Percentiles rank a stretch among this genome's conserved stretches.
These are phyloP conservation scores for Pasiphila rectangulata DNA, from an alignment of 2,888 invertebrate species.

Conservation along the genomic window DNA sequence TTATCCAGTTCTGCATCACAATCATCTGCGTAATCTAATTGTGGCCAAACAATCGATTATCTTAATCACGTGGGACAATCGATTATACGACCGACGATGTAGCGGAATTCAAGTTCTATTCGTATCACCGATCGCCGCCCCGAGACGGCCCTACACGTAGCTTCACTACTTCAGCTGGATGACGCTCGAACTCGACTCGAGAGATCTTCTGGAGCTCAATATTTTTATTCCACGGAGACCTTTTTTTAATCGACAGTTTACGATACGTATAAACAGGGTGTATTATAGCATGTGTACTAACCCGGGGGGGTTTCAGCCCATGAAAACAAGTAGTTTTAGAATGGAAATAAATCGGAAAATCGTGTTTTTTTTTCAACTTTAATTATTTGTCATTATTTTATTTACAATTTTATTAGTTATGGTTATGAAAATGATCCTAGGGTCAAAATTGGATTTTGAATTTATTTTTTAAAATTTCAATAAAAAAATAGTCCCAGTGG, in stretches of 20 bases:
- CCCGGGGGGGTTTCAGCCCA: too few species aligned
- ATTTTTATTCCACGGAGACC: slow-evolving; percentile 37
- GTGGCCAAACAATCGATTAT: not conserved
- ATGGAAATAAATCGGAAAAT: too few species aligned
- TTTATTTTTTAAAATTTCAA: too few species aligned
- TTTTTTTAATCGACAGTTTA: slow-evolving; percentile 4
- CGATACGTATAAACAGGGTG: not conserved
- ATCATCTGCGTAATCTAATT: too few species aligned
- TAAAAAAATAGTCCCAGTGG: too few species aligned
- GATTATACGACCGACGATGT: not conserved
- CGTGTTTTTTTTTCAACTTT: too few species aligned
- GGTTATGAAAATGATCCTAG: too few species aligned
- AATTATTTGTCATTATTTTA: too few species aligned
- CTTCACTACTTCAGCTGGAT: slow-evolving; percentile 43
- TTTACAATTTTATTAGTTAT: too few species aligned
- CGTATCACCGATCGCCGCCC: slow-evolving; percentile 6
- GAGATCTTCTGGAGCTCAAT: slow-evolving; percentile 42
- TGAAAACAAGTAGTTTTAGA: too few species aligned
- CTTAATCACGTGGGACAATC: not conserved
- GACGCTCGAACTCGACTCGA: slow-evolving; percentile 43
- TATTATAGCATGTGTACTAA: too few species aligned
- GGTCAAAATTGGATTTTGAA: too few species aligned
- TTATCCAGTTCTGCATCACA: not conserved
- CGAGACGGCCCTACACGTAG: slow-evolving; percentile 21
- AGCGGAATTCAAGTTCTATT: slow-evolving; percentile 4